Evolutionary conservation across 2,113 vertebrate genomes (phyloP).

Genomic region (Falcunculus frontatus): DNA sequence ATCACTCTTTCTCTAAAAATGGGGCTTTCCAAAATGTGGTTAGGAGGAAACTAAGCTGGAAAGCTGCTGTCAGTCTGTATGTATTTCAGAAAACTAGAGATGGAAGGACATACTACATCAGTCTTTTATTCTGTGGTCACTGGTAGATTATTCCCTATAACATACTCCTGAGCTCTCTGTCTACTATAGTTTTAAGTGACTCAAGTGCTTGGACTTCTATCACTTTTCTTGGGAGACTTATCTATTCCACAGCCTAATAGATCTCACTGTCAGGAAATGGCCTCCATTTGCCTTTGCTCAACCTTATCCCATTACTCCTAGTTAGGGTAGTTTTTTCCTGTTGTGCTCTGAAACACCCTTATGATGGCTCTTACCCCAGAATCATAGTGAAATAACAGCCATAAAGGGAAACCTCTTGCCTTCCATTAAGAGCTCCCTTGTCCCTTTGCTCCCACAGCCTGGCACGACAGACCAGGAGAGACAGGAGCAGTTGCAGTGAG

Average conservation of each 20-base stretch:
- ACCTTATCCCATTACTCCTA: slow-evolving; percentile 42
- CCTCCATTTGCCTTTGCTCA: slow-evolving; percentile 42
- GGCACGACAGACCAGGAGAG: background rate
- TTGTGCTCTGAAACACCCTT: slow-evolving; percentile 24
- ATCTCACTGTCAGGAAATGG: slow-evolving; percentile 40
- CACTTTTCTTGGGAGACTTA: background rate
- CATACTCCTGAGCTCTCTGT: background rate
- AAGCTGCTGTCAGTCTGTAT: background rate
- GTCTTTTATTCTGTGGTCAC: background rate
- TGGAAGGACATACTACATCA: background rate
- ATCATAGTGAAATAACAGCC: slow-evolving; percentile 17
- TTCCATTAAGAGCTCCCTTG: background rate
- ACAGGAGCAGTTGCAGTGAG: background rate
- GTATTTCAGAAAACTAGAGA: background rate
- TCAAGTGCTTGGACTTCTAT: background rate
- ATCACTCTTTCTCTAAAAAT: background rate
- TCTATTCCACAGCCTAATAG: slow-evolving; percentile 26
- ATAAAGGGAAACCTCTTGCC: background rate
- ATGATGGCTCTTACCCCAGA: slow-evolving; percentile 19
- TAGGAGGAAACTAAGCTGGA: background rate
- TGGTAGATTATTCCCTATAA: background rate
- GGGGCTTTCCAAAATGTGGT: background rate
- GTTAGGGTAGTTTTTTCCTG: slow-evolving; percentile 11
- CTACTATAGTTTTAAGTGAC: background rate
- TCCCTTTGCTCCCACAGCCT: background rate